Conservation (phyloP, 2,797 vertebrate genomes). For the Graptemys geographica region DNA sequence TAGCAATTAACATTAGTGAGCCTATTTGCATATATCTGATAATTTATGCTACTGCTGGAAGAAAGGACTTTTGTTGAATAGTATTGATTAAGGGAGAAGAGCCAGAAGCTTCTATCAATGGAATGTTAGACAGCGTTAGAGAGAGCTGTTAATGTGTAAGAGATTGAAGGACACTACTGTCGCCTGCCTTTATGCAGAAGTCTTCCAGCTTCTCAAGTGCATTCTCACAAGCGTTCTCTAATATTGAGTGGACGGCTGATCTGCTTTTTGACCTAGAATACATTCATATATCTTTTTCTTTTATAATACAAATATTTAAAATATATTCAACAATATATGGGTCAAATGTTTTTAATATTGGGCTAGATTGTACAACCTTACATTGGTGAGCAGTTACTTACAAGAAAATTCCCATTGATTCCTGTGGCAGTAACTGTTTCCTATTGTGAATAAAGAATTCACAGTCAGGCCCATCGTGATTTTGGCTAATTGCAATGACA, state of each 20-base stretch:
- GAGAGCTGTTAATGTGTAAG: background rate
- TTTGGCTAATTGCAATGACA: background rate
- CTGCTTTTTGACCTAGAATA: background rate
- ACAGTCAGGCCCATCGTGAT: background rate
- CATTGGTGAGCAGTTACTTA: background rate
- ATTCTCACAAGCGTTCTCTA: background rate
- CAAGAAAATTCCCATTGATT: background rate
- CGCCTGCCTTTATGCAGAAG: background rate
- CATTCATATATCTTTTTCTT: background rate
- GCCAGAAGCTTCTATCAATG: slow-evolving; percentile 61
- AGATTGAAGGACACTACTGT: slow-evolving; percentile 34
- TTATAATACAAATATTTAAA: background rate
- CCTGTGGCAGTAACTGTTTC: slow-evolving; percentile 27
- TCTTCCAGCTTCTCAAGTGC: background rate
- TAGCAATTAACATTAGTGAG: slow-evolving; percentile 79
- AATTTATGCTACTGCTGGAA: slow-evolving; percentile 76
- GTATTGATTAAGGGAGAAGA: slow-evolving; percentile 74
- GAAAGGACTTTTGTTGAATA: slow-evolving; percentile 66
- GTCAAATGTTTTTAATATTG: background rate
- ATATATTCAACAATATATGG: background rate
- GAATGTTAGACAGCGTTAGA: slow-evolving; percentile 28
- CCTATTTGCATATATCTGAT: slow-evolving; percentile 78
- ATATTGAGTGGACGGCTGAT: background rate
- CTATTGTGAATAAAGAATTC: slow-evolving; percentile 19
- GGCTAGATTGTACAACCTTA: background rate